Percentiles rank a stretch among this genome's conserved stretches.
These are phyloP conservation scores for Nothobranchius kuhntae DNA, from an alignment of 2,113 vertebrate species.

Conservation along the genomic window DNA sequence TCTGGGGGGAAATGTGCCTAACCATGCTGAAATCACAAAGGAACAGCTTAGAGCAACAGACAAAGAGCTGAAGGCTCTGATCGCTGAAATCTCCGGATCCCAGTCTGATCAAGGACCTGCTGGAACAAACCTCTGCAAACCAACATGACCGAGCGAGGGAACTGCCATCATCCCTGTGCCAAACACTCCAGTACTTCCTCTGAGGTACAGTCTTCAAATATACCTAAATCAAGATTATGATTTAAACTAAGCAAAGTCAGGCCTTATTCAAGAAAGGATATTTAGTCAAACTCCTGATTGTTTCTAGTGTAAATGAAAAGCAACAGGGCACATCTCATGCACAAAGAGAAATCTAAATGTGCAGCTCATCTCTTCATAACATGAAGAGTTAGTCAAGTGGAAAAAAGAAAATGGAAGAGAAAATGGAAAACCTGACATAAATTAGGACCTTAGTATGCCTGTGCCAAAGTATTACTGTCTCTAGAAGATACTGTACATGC, in stretches of 20 bases:
- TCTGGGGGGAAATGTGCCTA: neutral
- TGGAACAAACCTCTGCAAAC: too few relatives aligned
- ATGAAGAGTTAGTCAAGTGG: constrained; percentile 24
- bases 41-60: neutral
- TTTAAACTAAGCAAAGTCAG: neutral
- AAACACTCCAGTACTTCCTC: neutral
- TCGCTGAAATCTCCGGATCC: too few relatives aligned
- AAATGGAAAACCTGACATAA: constrained; percentile 43
- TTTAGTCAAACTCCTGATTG: constrained; percentile 5
- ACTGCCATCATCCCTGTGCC: neutral
- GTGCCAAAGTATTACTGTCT: constrained; percentile 6
- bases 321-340: constrained; percentile 12
- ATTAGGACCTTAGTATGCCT: constrained; percentile 17
- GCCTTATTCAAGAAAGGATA: constrained; percentile 9
- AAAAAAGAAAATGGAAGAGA: constrained; percentile 41
- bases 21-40: neutral
- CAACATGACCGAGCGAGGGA: too few relatives aligned
- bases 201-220: neutral
- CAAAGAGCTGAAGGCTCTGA: neutral
- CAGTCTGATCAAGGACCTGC: too few relatives aligned
- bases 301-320: constrained; percentile 19
- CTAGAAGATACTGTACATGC: neutral
- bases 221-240: neutral
- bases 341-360: constrained; percentile 29
- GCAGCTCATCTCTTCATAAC: constrained; percentile 10